Conservation (phyloP, 2,888 invertebrate genomes). For the Scaptodrosophila latifasciaeformis region DNA sequence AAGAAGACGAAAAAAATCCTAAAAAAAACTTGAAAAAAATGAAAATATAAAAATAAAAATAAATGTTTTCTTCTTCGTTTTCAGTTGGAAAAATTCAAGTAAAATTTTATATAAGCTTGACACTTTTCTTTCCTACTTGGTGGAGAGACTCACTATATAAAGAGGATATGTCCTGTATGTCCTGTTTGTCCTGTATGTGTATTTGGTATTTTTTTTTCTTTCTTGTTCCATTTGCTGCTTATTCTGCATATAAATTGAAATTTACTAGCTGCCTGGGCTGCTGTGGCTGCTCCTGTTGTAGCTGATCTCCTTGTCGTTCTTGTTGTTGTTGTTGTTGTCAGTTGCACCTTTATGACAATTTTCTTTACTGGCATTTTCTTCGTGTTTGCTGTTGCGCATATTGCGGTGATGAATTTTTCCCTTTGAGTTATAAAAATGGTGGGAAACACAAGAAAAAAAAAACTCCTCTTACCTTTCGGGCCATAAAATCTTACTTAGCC, state of each 20-base stretch:
- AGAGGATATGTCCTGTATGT: background rate
- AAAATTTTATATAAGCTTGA: slow-evolving; percentile 64
- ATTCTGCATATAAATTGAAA: slow-evolving; percentile 75
- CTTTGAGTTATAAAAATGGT: slow-evolving; percentile 57
- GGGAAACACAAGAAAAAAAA: slow-evolving; percentile 1
- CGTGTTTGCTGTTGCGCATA: slow-evolving; percentile 51
- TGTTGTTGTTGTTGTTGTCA: slow-evolving; percentile 45
- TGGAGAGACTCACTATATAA: no score
- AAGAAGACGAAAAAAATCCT: background rate
- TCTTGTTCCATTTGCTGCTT: slow-evolving; percentile 57
- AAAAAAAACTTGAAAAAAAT: slow-evolving; percentile 17
- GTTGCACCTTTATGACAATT: slow-evolving; percentile 73
- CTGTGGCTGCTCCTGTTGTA: slow-evolving; percentile 11
- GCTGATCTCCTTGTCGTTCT: slow-evolving; percentile 11
- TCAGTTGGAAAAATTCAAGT: slow-evolving; percentile 60
- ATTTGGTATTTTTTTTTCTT: no score
- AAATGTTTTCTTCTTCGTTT: no score
- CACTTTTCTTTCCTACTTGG: no score
- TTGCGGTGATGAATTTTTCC: slow-evolving; percentile 70
- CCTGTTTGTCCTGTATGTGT: slow-evolving; percentile 3
- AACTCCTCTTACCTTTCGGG: background rate
- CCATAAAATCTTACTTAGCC: slow-evolving; percentile 60
- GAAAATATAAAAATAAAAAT: slow-evolving; percentile 16
- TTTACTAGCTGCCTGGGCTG: slow-evolving; percentile 51
- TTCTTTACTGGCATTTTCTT: slow-evolving; percentile 58